A percentile compares a stretch with the other conserved stretches of the same genome.
Conservation (phyloP, 2,888 invertebrate genomes). For the Euplagia quadripunctaria region DNA sequence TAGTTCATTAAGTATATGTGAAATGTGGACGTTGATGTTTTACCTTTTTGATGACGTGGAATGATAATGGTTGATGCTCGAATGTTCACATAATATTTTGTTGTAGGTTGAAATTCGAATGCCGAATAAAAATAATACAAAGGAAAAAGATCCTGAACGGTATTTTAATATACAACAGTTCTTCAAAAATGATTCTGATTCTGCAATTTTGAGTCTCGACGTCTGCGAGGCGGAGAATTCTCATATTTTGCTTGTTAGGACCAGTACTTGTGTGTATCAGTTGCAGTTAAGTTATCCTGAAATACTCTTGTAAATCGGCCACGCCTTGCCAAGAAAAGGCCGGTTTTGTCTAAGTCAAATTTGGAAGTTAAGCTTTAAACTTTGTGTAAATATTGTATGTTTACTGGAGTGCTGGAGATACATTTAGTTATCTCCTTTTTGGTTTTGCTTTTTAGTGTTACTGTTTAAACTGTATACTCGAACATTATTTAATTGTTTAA, state of each 20-base stretch:
- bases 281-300: conserved; percentile 39
- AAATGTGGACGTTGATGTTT: not conserved
- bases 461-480: no score
- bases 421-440: no score
- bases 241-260: conserved; percentile 41
- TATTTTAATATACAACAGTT: conserved; percentile 19
- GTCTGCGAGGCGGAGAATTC: conserved; percentile 41
- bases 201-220: conserved; percentile 34
- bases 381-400: no score
- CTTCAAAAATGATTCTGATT: conserved; percentile 22
- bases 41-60: not conserved
- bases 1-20: no score
- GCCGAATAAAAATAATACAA: conserved; percentile 4
- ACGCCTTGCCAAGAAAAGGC: not conserved
- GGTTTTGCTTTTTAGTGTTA: no score
- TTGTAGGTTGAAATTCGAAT: conserved; percentile 28
- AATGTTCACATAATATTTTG: conserved; percentile 5
- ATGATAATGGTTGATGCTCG: not conserved
- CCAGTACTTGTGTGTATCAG: conserved; percentile 33
- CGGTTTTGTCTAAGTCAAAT: no score
- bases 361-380: no score
- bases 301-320: not conserved
- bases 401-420: no score
- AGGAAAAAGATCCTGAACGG: not conserved
- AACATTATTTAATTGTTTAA: no score